Base-by-base conservation (phyloP, 2,888 invertebrate species). In the Drosophila atripex region DNA sequence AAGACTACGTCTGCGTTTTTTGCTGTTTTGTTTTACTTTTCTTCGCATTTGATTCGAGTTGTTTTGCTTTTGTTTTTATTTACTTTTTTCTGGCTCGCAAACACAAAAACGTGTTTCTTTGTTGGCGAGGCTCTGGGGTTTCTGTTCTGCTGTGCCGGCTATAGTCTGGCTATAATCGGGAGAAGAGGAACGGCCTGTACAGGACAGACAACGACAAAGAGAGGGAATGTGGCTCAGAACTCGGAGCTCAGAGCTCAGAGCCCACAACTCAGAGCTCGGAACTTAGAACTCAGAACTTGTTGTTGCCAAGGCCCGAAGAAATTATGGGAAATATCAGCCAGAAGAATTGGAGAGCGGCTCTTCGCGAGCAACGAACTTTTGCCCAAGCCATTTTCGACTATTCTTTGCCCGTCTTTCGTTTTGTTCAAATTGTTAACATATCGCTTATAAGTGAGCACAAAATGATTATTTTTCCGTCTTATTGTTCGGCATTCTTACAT, bases 101-200 rank as follows among this genome's bases (percentile, higher is more conserved):
- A 78, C 71, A 82, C 79, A 88, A 88, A 83, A 84, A 84, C 84
- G 84, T 84, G 84, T 84, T 84, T 84, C 77, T 74, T 76, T 76
- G 71, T 73, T 71, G 68, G 53, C 59, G 54, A 55, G 63, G 35
- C 47, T 46, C 60, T 16, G 21, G 28, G 43, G 41, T 41, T 21
- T 58, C 21, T 59, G 39, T 50, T 72, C 41, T 60, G 46, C 53
- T 53, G 28, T 45, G 56, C 53, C 65, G 60, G 60, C 60, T 39
- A 59, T 59, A 38, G 60, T 76, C 83, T 77, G 78, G 78, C 83
- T 79, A 68, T 66, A 57, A 76, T 75, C 76, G 79, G 77, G 39
- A 41, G 41, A 41, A 41, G 14, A 16, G 14, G 18, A 41, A 75
- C 73, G 39, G 41, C 35, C 25, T 35, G 23, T 35, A 28, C 41